Base-by-base conservation (phyloP, 2,113 vertebrate genomes). In the Pseudois nayaur region DNA sequence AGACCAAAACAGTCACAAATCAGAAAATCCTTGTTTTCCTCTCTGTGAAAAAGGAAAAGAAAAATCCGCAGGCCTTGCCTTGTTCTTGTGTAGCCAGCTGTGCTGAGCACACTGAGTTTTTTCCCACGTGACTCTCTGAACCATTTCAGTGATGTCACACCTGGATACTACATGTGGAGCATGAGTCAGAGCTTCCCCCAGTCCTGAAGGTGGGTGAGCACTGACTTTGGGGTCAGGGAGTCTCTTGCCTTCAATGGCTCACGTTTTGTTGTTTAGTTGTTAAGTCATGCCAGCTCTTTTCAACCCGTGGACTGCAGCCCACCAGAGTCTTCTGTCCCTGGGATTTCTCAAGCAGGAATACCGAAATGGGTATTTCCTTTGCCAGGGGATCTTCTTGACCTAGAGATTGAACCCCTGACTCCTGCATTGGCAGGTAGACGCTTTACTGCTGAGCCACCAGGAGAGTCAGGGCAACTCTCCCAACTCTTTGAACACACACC, bases 191-290 rank as follows among this genome's bases (percentile, higher is more conserved):
- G 27, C 11, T 82, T 23, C 55, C 23, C 55, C 3, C 23, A 4
- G 1, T 25, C 55, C 55, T 11, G 55, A 57, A 25, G 55, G 1
- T 3, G 11, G 55, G 9, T 29, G 2, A 81, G 3, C 33, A 43
- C 0, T n/a, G 54, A 6, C 11, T 71, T 27, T 43, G 3, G 3
- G 27, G 29, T 0, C 29, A 2, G 4, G 5, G 2, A 21, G 21
- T 86, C 54, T 60, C 23, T 31, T 89, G 59, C 40, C 6, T 67
- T 13, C 8, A 17, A 6, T 3, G 10, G 3, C 19, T 54, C 62
- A 43, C 0, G 0, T 43, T 40, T 74, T 76, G 40, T 43, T 14
- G 5, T 43, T 76, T 76, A 43, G 40, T 43, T 76, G 6, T 43
- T 76, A 27, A 40, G 12, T 43, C 40, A 43, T 15, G 21, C 23